Conservation (phyloP, 1,140 invertebrate genomes). For the Drosophila tristis region DNA sequence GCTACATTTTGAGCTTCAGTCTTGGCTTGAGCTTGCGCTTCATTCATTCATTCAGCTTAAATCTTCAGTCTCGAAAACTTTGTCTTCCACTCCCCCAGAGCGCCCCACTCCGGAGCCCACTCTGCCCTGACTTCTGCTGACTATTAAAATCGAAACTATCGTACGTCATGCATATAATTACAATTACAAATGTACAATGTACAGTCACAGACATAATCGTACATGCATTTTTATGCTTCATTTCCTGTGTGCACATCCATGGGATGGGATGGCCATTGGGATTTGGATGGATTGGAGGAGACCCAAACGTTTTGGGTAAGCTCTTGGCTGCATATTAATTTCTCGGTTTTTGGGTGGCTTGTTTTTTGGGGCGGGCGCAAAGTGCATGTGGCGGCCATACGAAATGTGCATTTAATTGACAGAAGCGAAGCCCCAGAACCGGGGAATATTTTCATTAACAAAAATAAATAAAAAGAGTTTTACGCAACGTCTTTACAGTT, state of each 20-base stretch:
- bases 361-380: conserved; percentile 36
- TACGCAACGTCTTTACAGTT: conserved; percentile 58
- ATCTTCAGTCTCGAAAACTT: conserved; percentile 13
- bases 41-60: too few species aligned
- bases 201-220: conserved; percentile 47
- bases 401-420: conserved; percentile 80
- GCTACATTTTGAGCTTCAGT: too few species aligned
- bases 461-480: conserved; percentile 24
- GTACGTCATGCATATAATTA: conserved; percentile 67
- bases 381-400: conserved; percentile 76
- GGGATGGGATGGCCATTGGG: not conserved
- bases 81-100: conserved; percentile 29
- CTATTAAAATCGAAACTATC: conserved; percentile 62
- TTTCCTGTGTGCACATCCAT: conserved; percentile 61
- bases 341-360: conserved; percentile 29
- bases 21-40: not conserved
- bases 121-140: conserved; percentile 18
- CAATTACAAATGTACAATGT: conserved; percentile 55
- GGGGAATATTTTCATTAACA: conserved; percentile 72
- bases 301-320: conserved; percentile 36
- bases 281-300: conserved; percentile 5
- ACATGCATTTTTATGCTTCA: conserved; percentile 79
- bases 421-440: conserved; percentile 17
- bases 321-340: conserved; percentile 78
- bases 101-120: not conserved